Base-by-base conservation (phyloP, 2,888 invertebrate species). In the Tholera decimalis region DNA sequence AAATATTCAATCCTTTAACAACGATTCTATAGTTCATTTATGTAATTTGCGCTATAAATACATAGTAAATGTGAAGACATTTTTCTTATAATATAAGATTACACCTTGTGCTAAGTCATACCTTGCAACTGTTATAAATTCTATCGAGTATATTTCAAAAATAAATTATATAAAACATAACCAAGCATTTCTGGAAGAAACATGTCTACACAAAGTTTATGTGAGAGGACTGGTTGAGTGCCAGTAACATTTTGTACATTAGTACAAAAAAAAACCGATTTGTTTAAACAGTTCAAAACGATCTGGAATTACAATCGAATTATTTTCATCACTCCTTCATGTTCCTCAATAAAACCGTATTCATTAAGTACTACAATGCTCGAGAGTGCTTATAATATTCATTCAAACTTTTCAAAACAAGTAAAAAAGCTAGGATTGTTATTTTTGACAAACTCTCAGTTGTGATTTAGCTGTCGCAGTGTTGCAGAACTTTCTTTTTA, bases 1-100 rank as follows among this genome's bases (percentile, higher is more conserved):
- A 84, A 88, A 88, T 88, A 88, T 85, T 88, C 82, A 83, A 80
- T 78, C 57, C 60, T 61, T 55, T 83, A 78, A 83, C 81, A 86
- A 84, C 67, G 59, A 79, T 80, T 71, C 68, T 82, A 78, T 77
- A 79, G 50, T 80, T 80, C 58, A 50, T 67, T 71, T 68, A 67
- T 64, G 41, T 56, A 69, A 59, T 66, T 70, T 80, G 74, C 72
- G 70, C 70, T 59, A 64, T 59, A 44, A 30, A 59, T 76, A 51
- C 50, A 62, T 41, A 53, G 39, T 64, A 44, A 54, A 57, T 68
- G 62, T 70, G 62, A 43, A 49, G 33, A 54, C 47, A 76, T 58
- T 62, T 68, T 60, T 13, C 24, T 64, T 49, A 51, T 61, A 53
- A 51, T 51, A 43, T 47, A 56, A 53, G 53, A 49, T 39, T 71